Conservation (phyloP, 2,797 vertebrate genomes). For the Lophius americanus region DNA sequence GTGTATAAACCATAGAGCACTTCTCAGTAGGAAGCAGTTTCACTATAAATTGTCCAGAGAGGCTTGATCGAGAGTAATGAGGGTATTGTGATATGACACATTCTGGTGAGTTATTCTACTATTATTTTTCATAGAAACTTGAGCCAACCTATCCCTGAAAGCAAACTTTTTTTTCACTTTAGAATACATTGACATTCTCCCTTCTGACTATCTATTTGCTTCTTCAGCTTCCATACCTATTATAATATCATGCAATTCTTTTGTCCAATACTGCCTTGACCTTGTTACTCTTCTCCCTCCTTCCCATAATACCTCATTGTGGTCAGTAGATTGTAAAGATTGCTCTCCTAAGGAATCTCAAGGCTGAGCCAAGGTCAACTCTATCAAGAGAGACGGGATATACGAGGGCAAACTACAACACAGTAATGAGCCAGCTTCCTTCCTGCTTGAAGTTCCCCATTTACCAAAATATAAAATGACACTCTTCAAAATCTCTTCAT, state of each 20-base stretch:
- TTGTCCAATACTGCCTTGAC: slow-evolving; percentile 12
- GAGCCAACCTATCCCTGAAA: background rate
- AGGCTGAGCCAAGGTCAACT: slow-evolving; percentile 40
- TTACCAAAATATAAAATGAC: background rate
- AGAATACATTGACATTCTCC: too few relatives aligned
- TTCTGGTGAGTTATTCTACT: too few relatives aligned
- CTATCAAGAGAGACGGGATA: slow-evolving; percentile 20
- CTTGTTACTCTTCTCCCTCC: slow-evolving; percentile 7
- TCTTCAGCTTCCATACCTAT: background rate
- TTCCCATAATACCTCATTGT: slow-evolving; percentile 37
- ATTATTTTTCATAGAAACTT: too few relatives aligned
- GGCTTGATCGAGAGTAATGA: too few relatives aligned
- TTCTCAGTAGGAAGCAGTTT: too few relatives aligned
- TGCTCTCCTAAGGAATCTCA: slow-evolving; percentile 32
- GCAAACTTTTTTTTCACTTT: background rate
- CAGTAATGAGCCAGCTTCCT: slow-evolving; percentile 25
- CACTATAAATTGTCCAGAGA: too few relatives aligned
- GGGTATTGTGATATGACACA: too few relatives aligned
- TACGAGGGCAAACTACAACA: slow-evolving; percentile 27
- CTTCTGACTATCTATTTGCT: background rate
- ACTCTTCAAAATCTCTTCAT: slow-evolving; percentile 9
- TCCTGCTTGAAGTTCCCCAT: slow-evolving; percentile 1
- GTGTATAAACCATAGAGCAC: too few relatives aligned
- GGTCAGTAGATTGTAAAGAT: slow-evolving; percentile 33
- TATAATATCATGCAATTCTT: background rate